Base-by-base conservation (phyloP, 2,797 vertebrate genomes). In the Onychomys torridus region DNA sequence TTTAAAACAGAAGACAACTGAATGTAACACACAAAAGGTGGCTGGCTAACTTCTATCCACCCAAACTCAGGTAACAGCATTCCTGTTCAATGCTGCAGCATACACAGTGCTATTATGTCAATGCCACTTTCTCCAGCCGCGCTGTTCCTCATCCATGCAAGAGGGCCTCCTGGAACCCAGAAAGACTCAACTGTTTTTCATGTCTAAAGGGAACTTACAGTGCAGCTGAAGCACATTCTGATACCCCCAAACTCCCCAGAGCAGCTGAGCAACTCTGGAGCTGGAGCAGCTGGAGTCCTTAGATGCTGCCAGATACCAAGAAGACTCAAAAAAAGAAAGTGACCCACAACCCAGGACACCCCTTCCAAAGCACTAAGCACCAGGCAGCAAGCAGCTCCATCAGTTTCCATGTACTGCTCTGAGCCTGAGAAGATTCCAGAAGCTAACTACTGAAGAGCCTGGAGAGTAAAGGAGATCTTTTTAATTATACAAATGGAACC, bases 21-120 rank as follows among this genome's bases (percentile, higher is more conserved):
- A 92, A 77, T 43, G 8, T 73, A 91, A 94, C 61, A 43, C 17
- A 16, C 25, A 69, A 92, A 96, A 83, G 16, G 17, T 55, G 52
- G 49, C 46, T 71, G n/a, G 46, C 29, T 79, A 90, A 40, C 23
- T 73, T 92, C 27, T 32, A 90, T 21, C n/a, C 75, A 76, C 84
- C 46, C 32, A 88, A 95, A 90, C 65, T 94, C 75, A 85, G 79
- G 43, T 46, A 95, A 77, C 32, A 27, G n/a, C 65, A 93, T 13
- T 77, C 29, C 14, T 49, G 27, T 77, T 77, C 5, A 59, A 40
- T 16, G 5, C 49, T n/a, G 16, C 0, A 55, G 65, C 13, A n/a
- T n/a, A n/a, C n/a, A n/a, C 57, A 32, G 79, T 63, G 90, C 84
- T 75, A 83, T 65, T 17, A 40, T 16, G 57, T 86, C 21, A 6